Evolutionary conservation across 2,797 vertebrate genomes (phyloP).

Genomic region (Darevskia mixta): DNA sequence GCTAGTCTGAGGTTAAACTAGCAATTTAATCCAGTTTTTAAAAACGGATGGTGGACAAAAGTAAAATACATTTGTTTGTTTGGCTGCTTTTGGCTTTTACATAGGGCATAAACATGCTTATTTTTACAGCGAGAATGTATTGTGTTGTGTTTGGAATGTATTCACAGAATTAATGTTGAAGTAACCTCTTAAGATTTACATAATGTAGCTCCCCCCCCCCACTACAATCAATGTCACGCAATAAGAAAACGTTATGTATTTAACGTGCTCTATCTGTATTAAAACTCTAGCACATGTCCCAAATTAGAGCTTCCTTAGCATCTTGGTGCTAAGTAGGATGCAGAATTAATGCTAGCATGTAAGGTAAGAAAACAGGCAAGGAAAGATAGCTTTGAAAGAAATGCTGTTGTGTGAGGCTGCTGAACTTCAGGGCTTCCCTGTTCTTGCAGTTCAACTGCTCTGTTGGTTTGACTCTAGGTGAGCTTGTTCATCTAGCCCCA

Average conservation of each 20-base stretch:
- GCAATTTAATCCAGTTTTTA: neutral
- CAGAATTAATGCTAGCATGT: neutral
- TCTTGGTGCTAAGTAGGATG: neutral
- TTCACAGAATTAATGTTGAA: neutral
- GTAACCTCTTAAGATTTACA: too few species aligned
- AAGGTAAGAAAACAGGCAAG: neutral
- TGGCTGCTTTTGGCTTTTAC: neutral
- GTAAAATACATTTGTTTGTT: neutral
- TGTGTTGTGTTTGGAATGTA: neutral
- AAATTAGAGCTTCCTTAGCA: constrained; percentile 3
- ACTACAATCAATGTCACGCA: neutral
- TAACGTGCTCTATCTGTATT: neutral
- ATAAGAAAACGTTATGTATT: neutral
- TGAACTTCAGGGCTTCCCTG: neutral
- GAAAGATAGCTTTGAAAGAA: neutral
- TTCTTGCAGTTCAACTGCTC: neutral
- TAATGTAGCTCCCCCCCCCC: too few species aligned
- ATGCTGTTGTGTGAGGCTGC: neutral
- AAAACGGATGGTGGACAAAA: neutral
- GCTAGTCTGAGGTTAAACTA: neutral
- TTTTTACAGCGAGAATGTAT: neutral
- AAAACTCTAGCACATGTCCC: neutral
- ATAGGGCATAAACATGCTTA: neutral
- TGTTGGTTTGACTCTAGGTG: neutral
- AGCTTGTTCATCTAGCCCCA: neutral